Evolutionary conservation across 2,888 invertebrate genomes (phyloP), one percentile per base, ranked within the genome.

Genomic region (Ommatoiulus sabulosus): DNA sequence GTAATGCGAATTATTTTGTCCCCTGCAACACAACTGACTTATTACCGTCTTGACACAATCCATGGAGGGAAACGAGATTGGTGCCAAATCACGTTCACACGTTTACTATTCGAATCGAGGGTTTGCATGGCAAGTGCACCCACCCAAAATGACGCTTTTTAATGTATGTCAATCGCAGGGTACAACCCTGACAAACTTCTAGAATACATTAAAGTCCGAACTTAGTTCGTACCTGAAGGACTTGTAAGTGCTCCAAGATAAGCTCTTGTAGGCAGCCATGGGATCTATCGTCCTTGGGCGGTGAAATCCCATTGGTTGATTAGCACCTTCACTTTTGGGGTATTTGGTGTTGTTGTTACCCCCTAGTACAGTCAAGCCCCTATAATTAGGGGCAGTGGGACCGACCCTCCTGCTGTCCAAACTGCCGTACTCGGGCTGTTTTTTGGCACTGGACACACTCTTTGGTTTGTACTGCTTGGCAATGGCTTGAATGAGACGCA

Each of bases 401-500:
- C 17, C 17, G 35, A 87, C 72, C 72, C 87, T 57, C 24, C 84
- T 52, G 44, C 15, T 88, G 24, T 88, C 88, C 44, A 88, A 44
- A 88, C 88, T 88, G 20, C 88, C 84, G 63, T 88, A 88, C 10
- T 35, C 63, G 6, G 88, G 46, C 44, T 44, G 63, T 44, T 87
- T 87, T 48, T 52, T 87, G 44, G 48, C 80, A 24, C 44, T 44
- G 52, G 87, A 87, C 52, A 88, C 86, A 52, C 84, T 88, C n/a
- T 46, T 86, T 63, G 92, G 92, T 88, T 93, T 93, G 90, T 92
- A 93, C 91, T 93, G 93, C 44, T 93, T 93, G 5, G 93, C 93
- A 87, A 93, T 91, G 0, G 93, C 93, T 87, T 93, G 91, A 6
- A 93, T 93, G 48, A 93, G 91, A 46, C 93, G 91, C 93, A 93